Evolutionary conservation across 2,888 invertebrate genomes (phyloP).

Genomic region (Prostheceraeus crozeri): DNA sequence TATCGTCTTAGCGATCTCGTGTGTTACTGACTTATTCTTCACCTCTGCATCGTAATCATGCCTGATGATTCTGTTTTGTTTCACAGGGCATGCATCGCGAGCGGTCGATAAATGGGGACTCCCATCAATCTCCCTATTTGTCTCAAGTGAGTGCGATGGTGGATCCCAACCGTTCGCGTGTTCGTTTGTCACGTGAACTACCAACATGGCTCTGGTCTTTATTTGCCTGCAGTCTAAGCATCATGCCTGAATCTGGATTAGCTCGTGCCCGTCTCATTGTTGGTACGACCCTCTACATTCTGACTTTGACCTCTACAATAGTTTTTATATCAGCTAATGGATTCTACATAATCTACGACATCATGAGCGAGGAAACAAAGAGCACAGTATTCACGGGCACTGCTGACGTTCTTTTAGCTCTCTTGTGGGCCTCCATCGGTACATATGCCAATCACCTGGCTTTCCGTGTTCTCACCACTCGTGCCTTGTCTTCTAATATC

Average conservation of each 20-base stretch:
- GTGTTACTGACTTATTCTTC: too few relatives aligned
- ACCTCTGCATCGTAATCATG: too few relatives aligned
- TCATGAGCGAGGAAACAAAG: constrained; percentile 47
- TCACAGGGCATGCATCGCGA: too few relatives aligned
- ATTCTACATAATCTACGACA: constrained; percentile 51
- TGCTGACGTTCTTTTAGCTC: constrained; percentile 49
- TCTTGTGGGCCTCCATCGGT: constrained; percentile 55
- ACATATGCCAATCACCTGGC: constrained; percentile 56
- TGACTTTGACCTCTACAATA: constrained; percentile 47
- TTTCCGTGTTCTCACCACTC: constrained; percentile 53
- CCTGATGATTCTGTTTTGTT: too few relatives aligned
- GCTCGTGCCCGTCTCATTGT: constrained; percentile 45
- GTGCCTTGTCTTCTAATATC: constrained; percentile 54
- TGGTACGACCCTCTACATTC: constrained; percentile 48
- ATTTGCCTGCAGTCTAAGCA: constrained; percentile 49
- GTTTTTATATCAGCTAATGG: constrained; percentile 47
- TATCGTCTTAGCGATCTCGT: too few relatives aligned
- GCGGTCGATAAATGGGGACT: too few relatives aligned
- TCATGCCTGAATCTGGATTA: constrained; percentile 46
- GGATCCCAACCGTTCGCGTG: too few relatives aligned
- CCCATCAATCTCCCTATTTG: too few relatives aligned
- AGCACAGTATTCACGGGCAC: constrained; percentile 52
- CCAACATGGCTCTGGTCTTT: constrained; percentile 53
- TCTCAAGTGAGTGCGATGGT: too few relatives aligned
- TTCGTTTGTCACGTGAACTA: constrained; percentile 46